Evolutionary conservation across 2,113 vertebrate species (phyloP).

Genomic region (Oxyruncus cristatus): DNA sequence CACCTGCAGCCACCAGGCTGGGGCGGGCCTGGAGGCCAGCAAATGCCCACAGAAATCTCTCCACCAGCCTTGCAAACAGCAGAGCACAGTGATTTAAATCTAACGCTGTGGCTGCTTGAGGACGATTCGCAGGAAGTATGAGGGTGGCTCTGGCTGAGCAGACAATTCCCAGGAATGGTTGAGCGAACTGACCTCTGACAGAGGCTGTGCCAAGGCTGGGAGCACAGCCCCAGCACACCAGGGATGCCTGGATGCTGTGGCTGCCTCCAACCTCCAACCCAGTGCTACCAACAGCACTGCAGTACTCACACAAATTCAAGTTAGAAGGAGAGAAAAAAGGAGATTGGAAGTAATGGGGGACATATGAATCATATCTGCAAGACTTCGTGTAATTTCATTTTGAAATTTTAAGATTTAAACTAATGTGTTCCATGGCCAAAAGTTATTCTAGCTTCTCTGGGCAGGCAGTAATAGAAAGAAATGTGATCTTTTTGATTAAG

Average conservation of each 20-base stretch:
- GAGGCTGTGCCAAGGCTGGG: not conserved
- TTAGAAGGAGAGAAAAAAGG: not conserved
- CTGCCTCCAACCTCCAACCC: not conserved
- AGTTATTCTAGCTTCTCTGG: constrained; percentile 57
- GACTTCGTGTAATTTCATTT: constrained; percentile 2
- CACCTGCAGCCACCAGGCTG: fast-evolving
- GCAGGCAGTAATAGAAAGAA: constrained; percentile 63
- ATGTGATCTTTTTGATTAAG: constrained; percentile 65
- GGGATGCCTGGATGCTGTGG: fast-evolving
- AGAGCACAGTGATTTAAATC: not conserved
- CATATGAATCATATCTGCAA: constrained; percentile 51
- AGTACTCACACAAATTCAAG: constrained; percentile 16
- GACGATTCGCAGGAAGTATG: not conserved
- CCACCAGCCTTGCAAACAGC: not conserved
- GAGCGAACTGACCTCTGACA: fast-evolving
- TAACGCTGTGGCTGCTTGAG: not conserved
- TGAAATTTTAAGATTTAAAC: constrained; percentile 59
- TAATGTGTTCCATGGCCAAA: constrained; percentile 35
- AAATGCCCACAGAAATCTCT: not conserved
- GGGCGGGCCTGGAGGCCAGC: not conserved
- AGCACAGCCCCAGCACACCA: not conserved
- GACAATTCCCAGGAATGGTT: not conserved
- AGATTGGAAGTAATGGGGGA: constrained; percentile 22
- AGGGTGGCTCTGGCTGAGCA: not conserved
- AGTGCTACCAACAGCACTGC: not conserved